Base-by-base conservation (phyloP, 2,797 vertebrate species). In the Lateolabrax maculatus region DNA sequence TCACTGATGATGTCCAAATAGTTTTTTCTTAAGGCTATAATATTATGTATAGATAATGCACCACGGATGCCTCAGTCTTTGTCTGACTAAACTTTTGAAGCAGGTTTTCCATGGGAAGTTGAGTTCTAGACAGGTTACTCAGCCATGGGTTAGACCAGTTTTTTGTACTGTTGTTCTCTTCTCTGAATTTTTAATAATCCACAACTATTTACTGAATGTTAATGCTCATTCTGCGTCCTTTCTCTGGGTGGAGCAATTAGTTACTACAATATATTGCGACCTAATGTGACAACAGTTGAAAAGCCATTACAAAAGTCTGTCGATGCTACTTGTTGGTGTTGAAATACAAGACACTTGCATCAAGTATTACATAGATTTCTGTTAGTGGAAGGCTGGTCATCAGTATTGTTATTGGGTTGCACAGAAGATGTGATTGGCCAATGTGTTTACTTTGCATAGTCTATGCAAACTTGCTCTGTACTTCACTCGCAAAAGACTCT, bases 391-490 rank as follows among this genome's bases (percentile, higher is more conserved):
- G 62, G 43, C 1, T 11, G 1, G 9, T 67, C 21, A 70, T 36
- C 25, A 8, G 27, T 25, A 2, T 62, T 72, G 13, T 36, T 27
- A 9, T 57, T 56, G 46, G 73, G 23, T 65, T 57, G 25, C 4
- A 8, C 36, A 58, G 48, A 44, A 63, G 16, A 55, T n/a, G 5
- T 37, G 15, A 46, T n/a, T 44, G 43, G 19, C 18, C 29, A 27
- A 6, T 10, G 2, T 52, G 49, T 52, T 61, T 52, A n/a, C 29
- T 77, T 82, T 69, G 71, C 86, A 75, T 66, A 64, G 15, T 57
- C 13, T 7, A 85, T 75, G 76, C 81, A 90, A 84, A 88, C 57
- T 48, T 37, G 15, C 31, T 61, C 27, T 29, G 6, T 57, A n/a
- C 29, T 27, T 65, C 18, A 3, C 27, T 76, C 12, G 6, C 19